Conservation (phyloP, 2,888 invertebrate species). For the Electrophaes corylata region DNA sequence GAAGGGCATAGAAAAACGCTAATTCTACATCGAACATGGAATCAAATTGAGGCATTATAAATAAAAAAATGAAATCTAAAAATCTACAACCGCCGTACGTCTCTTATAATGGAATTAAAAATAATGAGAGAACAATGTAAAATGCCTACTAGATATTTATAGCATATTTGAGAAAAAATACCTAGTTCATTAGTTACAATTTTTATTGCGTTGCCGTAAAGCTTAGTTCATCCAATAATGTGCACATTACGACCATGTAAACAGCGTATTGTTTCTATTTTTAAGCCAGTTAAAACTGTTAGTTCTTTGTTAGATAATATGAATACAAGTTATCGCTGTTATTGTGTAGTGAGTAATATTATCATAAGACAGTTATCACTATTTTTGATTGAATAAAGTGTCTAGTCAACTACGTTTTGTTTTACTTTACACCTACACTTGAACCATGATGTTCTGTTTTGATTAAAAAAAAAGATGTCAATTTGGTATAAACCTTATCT, state of each 20-base stretch:
- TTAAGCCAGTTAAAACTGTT: neutral
- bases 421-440: neutral
- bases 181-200: slow-evolving; percentile 17
- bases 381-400: slow-evolving; percentile 12
- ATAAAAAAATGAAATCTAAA: slow-evolving; percentile 2
- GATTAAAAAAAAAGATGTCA: no score
- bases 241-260: slow-evolving; percentile 18
- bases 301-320: neutral
- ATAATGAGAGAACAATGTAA: slow-evolving; percentile 43
- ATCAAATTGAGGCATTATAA: slow-evolving; percentile 29
- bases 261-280: neutral
- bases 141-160: slow-evolving; percentile 35
- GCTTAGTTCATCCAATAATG: slow-evolving; percentile 27
- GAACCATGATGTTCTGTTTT: no score
- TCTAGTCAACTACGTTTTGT: slow-evolving; percentile 6
- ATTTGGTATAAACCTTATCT: no score
- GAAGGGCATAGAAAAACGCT: slow-evolving; percentile 37
- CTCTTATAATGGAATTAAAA: slow-evolving; percentile 44
- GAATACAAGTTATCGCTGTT: neutral
- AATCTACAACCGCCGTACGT: slow-evolving; percentile 11
- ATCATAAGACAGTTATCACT: neutral
- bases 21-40: slow-evolving; percentile 29
- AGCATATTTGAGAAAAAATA: slow-evolving; percentile 27
- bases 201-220: slow-evolving; percentile 25
- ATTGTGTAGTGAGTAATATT: neutral